A percentile compares a stretch with the other conserved stretches of the same genome.
Conservation (phyloP, 2,888 invertebrate genomes). For the Congeria kusceri region DNA sequence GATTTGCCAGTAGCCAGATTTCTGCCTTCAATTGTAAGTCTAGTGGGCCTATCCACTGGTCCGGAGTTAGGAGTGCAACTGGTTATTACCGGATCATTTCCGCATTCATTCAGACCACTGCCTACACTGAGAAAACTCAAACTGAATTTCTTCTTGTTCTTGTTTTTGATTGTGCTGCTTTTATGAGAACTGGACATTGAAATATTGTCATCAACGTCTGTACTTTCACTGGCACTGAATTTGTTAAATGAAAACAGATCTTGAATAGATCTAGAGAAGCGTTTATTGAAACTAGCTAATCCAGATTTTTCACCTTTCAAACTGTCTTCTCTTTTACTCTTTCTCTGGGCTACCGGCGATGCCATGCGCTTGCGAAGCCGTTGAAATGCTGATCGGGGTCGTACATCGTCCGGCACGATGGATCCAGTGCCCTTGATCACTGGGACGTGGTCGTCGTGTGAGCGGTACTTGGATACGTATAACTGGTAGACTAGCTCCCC, state of each 20-base stretch:
- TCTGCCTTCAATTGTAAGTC: constrained; percentile 79
- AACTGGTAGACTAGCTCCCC: constrained; percentile 82
- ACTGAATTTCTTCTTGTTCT: constrained; percentile 55
- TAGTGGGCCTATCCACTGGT: constrained; percentile 78
- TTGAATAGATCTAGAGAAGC: constrained; percentile 79
- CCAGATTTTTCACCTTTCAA: constrained; percentile 51
- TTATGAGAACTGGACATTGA: constrained; percentile 37
- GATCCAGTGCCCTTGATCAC: constrained; percentile 43
- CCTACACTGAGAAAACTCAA: constrained; percentile 70
- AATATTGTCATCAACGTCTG: constrained; percentile 65
- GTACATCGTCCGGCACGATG: constrained; percentile 38
- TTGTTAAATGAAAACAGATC: constrained; percentile 78
- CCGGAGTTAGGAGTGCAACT: constrained; percentile 79
- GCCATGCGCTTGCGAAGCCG: constrained; percentile 60
- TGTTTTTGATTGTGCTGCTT: constrained; percentile 49
- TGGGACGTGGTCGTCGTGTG: constrained; percentile 57
- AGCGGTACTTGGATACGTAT: constrained; percentile 79
- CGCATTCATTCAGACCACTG: constrained; percentile 69
- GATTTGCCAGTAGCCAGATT: constrained; percentile 81
- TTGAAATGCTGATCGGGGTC: constrained; percentile 61
- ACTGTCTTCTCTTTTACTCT: constrained; percentile 43
- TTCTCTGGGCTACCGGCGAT: constrained; percentile 55
- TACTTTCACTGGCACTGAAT: constrained; percentile 52
- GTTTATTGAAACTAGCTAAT: constrained; percentile 78
- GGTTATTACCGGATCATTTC: constrained; percentile 77